Base-by-base conservation (phyloP, 2,797 vertebrate species). In the Rousettus madagascariensis region DNA sequence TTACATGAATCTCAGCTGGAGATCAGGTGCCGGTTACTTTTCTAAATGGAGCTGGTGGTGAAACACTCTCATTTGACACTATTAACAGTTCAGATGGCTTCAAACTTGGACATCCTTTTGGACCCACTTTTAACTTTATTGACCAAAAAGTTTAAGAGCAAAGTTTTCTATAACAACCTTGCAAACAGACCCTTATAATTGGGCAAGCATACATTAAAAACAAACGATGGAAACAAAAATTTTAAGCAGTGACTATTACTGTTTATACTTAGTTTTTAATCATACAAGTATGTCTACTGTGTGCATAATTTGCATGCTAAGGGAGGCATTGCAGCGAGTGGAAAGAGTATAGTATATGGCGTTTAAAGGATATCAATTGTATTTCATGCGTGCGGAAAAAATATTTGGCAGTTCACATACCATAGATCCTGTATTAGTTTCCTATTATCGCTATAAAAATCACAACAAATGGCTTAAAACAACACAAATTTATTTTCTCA, bases 11-110 rank as follows among this genome's bases (percentile, higher is more conserved):
- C 65, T 95, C 68, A 92, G 83, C n/a, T 46, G 68, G 46, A 86
- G 17, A 97, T 95, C 6, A 2, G 53, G 33, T 88, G 36, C 74
- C 33, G n/a, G 83, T 91, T 89, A 28, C 61, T 61, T 83, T 96
- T 30, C 66, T 88, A 84, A 43, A 82, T 95, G 78, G 11, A 41
- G 4, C 13, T 96, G 46, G 6, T 55, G 85, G 92, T 79, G 22
- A 33, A 95, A 57, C 61, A 77, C 53, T 80, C n/a, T 84, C 71
- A 94, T 97, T 85, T 89, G 97, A 78, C 92, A 93, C 77, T 88
- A 83, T 96, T 91, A 96, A 88, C 90, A 80, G 10, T 95, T 49
- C 90, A 63, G 80, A 90, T 92, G 46, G n/a, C 65, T 96, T 91
- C 55, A 61, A 63, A 90, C 79, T 79, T 95, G 46, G 89, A 92